These are phyloP conservation scores for Hemaris fuciformis DNA, from an alignment of 2,888 invertebrate species.

Conservation along the genomic window DNA sequence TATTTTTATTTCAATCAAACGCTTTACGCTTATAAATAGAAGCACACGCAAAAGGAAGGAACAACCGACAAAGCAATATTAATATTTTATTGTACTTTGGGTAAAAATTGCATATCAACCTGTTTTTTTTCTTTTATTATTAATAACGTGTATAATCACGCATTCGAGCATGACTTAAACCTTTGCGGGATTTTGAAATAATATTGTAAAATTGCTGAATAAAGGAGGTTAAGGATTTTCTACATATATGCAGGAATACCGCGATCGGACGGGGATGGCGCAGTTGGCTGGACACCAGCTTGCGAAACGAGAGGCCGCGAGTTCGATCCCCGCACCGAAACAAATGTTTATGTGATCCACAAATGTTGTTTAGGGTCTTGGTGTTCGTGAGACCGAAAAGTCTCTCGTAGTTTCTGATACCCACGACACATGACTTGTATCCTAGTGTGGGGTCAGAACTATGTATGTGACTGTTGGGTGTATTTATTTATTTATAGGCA, in stretches of 20 bases:
- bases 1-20: not conserved
- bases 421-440: too few relatives aligned
- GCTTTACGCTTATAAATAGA: slow-evolving; percentile 17
- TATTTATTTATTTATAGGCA: too few relatives aligned
- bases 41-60: slow-evolving; percentile 34
- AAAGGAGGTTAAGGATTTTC: not conserved
- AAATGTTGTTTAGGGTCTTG: too few relatives aligned
- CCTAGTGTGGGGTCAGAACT: too few relatives aligned
- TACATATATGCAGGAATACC: not conserved
- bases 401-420: too few relatives aligned
- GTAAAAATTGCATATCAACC: slow-evolving; percentile 42
- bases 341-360: too few relatives aligned
- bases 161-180: not conserved
- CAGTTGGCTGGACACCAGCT: too few relatives aligned
- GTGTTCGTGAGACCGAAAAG: too few relatives aligned
- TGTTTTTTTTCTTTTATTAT: slow-evolving; percentile 28
- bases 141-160: not conserved
- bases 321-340: too few relatives aligned
- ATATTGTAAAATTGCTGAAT: not conserved
- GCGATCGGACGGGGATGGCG: too few relatives aligned
- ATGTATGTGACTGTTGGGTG: too few relatives aligned
- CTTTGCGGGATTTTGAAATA: slow-evolving; percentile 22
- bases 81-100: slow-evolving; percentile 48
- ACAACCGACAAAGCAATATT: slow-evolving; percentile 46
- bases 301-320: too few relatives aligned